Conservation (phyloP, 2,797 vertebrate genomes). For the Pyrocephalus nanus region DNA sequence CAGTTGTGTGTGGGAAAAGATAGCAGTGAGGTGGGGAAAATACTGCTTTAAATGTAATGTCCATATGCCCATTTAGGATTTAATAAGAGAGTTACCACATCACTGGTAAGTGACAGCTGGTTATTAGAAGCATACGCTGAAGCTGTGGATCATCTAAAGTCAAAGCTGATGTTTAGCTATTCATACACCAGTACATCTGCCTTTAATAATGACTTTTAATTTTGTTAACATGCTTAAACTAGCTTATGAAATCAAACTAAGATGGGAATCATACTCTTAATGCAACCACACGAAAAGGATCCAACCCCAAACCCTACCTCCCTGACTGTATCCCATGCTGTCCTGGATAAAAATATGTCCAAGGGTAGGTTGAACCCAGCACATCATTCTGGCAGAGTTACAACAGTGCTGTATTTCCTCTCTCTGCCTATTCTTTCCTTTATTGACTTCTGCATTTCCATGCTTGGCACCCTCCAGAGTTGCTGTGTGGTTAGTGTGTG, state of each 20-base stretch:
- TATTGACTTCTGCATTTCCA: background rate
- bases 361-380: background rate
- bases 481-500: background rate
- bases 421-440: background rate
- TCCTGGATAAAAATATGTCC: background rate
- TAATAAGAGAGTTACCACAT: constrained; percentile 56
- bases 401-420: background rate
- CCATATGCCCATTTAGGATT: constrained; percentile 52
- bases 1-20: constrained; percentile 32
- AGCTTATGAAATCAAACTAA: constrained; percentile 55
- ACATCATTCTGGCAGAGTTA: background rate
- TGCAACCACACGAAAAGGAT: background rate
- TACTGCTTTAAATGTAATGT: constrained; percentile 2
- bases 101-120: constrained; percentile 50
- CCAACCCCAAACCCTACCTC: background rate
- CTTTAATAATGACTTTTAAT: constrained; percentile 63
- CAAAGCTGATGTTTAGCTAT: constrained; percentile 31
- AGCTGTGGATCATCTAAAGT: constrained; percentile 42
- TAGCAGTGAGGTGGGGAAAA: background rate
- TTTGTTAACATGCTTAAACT: constrained; percentile 31
- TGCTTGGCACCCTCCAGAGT: background rate
- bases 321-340: background rate
- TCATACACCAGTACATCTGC: constrained; percentile 50
- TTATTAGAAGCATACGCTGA: constrained; percentile 48
- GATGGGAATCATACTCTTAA: constrained; percentile 9